phyloP scores from a whole-genome alignment of 1,140 invertebrate species.

The Globodera rostochiensis region DNA sequence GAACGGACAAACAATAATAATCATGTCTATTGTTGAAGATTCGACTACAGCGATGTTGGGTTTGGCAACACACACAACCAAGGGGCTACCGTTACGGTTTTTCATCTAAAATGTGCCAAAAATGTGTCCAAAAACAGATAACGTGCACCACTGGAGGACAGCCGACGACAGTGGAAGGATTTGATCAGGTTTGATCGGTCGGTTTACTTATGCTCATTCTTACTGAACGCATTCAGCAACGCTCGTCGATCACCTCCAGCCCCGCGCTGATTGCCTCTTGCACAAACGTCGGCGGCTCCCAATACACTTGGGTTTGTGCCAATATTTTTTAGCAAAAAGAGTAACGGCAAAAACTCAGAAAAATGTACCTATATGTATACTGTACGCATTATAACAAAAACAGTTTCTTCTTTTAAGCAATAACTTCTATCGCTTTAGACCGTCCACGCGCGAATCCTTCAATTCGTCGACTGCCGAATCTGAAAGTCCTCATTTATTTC shows the following conservation, averaged over 20 bases:
- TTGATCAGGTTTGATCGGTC: constrained; percentile 56
- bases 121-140: constrained; percentile 49
- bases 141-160: constrained; percentile 64
- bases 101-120: neutral
- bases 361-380: no score
- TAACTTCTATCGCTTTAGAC: constrained; percentile 37
- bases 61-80: constrained; percentile 63
- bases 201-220: neutral
- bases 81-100: constrained; percentile 18
- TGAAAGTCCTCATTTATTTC: constrained; percentile 18
- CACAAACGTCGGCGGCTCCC: constrained; percentile 64
- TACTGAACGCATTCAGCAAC: constrained; percentile 53
- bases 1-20: neutral
- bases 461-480: constrained; percentile 64
- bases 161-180: constrained; percentile 64
- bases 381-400: no score
- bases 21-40: constrained; percentile 38
- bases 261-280: constrained; percentile 60
- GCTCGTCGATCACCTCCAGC: constrained; percentile 59
- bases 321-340: no score
- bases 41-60: constrained; percentile 63
- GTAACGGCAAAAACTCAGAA: no score
- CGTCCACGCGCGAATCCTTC: constrained; percentile 62
- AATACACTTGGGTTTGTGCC: constrained; percentile 57
- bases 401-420: neutral